A percentile compares a stretch with the other conserved stretches of the same genome.
phyloP scores from a whole-genome alignment of 2,113 vertebrate species.

The Nyctibius bracteatus region DNA sequence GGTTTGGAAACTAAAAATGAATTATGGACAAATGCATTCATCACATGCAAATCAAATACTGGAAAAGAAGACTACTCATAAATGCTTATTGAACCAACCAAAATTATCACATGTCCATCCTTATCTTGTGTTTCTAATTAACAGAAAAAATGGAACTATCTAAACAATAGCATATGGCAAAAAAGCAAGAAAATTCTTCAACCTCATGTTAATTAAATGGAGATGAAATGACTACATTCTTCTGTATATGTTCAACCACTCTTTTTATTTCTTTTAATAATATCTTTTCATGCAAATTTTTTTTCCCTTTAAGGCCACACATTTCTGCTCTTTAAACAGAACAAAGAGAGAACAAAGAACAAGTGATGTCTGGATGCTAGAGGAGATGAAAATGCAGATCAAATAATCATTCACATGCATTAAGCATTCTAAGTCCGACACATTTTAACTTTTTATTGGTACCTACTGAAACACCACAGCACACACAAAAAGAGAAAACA shows the following conservation, averaged over 20 bases:
- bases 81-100: conserved; percentile 14
- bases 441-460: not conserved
- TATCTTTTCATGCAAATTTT: not conserved
- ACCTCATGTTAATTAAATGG: conserved; percentile 32
- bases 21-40: conserved; percentile 9
- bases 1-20: conserved; percentile 20
- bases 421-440: not conserved
- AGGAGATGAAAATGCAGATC: not conserved
- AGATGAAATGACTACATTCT: not conserved
- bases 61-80: conserved; percentile 12
- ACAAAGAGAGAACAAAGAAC: not conserved
- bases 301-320: not conserved
- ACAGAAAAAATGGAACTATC: conserved; percentile 18
- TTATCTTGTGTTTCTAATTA: conserved; percentile 47
- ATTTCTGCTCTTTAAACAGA: not conserved
- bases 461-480: not conserved
- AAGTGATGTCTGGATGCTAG: not conserved
- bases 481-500: not conserved
- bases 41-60: conserved; percentile 33
- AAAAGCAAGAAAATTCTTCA: conserved; percentile 8
- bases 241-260: not conserved
- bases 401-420: not conserved
- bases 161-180: conserved; percentile 13
- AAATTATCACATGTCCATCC: conserved; percentile 32
- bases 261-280: not conserved